phyloP scores from a whole-genome alignment of 2,888 invertebrate species.

The Dryobota labecula region DNA sequence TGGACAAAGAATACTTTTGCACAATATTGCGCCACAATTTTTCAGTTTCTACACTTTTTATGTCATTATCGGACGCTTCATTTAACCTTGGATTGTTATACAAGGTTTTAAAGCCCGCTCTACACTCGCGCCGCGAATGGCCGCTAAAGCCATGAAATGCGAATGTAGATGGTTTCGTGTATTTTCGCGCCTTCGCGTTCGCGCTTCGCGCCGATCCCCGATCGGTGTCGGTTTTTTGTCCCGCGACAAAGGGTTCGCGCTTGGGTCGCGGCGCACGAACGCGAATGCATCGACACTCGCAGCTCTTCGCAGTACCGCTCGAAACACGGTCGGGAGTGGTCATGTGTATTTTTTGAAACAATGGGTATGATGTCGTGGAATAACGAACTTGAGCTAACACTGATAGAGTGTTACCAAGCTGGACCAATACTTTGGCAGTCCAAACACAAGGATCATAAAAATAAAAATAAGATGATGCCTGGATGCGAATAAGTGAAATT shows the following conservation, averaged over 20 bases:
- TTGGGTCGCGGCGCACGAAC: neutral
- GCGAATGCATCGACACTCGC: neutral
- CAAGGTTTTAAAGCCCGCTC: neutral
- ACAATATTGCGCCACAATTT: conserved; percentile 10
- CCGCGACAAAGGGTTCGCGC: neutral
- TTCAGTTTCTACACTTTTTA: neutral
- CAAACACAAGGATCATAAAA: no score
- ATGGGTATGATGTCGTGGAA: no score
- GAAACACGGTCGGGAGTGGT: no score
- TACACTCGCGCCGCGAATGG: neutral
- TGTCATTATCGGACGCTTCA: neutral
- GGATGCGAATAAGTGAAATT: no score
- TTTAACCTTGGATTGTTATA: neutral
- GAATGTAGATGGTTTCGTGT: no score
- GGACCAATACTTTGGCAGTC: no score
- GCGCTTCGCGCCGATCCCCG: neutral
- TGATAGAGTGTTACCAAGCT: no score
- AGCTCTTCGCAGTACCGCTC: neutral
- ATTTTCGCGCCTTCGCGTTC: neutral
- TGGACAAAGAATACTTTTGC: conserved; percentile 34
- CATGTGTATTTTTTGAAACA: no score
- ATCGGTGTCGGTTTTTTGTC: neutral
- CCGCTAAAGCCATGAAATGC: neutral
- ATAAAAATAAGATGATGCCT: no score
- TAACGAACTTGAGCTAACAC: no score